phyloP scores from a whole-genome alignment of 2,113 vertebrate genomes.

The Setophaga kirtlandii region DNA sequence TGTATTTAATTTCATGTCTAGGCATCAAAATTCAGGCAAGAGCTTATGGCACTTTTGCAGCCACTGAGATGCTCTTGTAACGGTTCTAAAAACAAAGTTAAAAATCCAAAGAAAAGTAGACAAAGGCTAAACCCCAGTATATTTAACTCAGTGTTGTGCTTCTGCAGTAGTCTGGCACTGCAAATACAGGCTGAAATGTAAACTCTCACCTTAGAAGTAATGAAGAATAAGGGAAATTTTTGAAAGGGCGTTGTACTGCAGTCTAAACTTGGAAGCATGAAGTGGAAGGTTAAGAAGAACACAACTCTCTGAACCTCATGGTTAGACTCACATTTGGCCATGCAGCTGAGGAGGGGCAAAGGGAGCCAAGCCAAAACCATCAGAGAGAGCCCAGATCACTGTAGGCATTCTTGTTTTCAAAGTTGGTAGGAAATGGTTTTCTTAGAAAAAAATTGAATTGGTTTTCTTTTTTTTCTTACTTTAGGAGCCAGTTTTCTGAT shows the following conservation, averaged over 20 bases:
- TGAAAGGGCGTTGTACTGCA: neutral
- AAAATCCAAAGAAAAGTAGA: neutral
- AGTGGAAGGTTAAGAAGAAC: slow-evolving; percentile 36
- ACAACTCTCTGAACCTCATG: slow-evolving; percentile 5
- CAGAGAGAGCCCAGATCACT: slow-evolving; percentile 44
- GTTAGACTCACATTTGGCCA: slow-evolving; percentile 24
- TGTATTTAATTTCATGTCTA: neutral
- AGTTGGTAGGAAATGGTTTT: slow-evolving; percentile 63
- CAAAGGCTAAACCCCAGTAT: neutral
- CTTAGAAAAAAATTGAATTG: slow-evolving; percentile 17
- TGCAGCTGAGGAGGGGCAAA: slow-evolving; percentile 29
- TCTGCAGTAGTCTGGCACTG: neutral
- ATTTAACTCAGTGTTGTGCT: neutral
- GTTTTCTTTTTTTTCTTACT: neutral
- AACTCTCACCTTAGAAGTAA: neutral
- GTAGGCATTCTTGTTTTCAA: slow-evolving; percentile 48
- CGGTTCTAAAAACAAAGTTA: neutral
- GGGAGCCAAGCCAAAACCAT: slow-evolving; percentile 60
- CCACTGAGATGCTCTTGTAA: neutral
- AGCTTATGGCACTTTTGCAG: neutral
- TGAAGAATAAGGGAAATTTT: neutral
- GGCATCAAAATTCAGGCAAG: neutral
- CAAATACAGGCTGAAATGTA: neutral
- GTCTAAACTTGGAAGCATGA: slow-evolving; percentile 37
- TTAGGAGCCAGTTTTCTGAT: slow-evolving; percentile 40